A percentile compares a stretch with the other conserved stretches of the same genome.
These are phyloP conservation scores for Charaxes varanes DNA, from an alignment of 1,140 invertebrate genomes.

Conservation along the genomic window DNA sequence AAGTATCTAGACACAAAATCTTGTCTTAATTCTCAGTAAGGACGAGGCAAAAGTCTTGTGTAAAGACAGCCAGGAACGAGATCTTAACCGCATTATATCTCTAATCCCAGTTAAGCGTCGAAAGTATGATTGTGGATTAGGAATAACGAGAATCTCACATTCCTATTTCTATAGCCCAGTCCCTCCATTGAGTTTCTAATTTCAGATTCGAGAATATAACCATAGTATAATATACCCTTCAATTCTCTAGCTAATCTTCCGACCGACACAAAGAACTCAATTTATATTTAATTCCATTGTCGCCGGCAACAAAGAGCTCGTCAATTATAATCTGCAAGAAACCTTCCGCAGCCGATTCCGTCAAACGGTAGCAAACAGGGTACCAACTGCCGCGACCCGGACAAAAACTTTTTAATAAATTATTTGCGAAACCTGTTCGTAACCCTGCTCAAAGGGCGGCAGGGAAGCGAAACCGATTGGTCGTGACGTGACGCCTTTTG, in stretches of 20 bases:
- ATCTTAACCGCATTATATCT: constrained; percentile 28
- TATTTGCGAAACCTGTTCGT: constrained; percentile 66
- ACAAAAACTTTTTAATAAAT: constrained; percentile 70
- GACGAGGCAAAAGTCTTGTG: constrained; percentile 2
- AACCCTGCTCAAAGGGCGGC: constrained; percentile 61
- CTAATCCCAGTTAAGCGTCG: constrained; percentile 42
- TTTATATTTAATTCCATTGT: constrained; percentile 62
- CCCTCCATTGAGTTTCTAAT: constrained; percentile 44
- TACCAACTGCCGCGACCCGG: constrained; percentile 33
- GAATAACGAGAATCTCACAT: constrained; percentile 43
- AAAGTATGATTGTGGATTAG: constrained; percentile 41
- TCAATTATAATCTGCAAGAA: constrained; percentile 67
- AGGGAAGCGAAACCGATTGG: constrained; percentile 64
- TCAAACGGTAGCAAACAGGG: constrained; percentile 61
- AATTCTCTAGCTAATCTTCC: constrained; percentile 57
- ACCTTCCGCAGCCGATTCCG: constrained; percentile 51
- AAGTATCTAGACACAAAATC: constrained; percentile 9
- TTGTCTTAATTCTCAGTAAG: constrained; percentile 13
- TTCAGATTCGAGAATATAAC: constrained; percentile 41
- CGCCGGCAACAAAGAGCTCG: constrained; percentile 65
- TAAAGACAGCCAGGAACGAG: constrained; percentile 6
- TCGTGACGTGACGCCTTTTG: constrained; percentile 65
- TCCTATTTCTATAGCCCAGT: constrained; percentile 26
- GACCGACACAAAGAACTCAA: constrained; percentile 46
- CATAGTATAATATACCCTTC: constrained; percentile 32